Conservation (phyloP, 2,797 vertebrate species). For the Leuciscus waleckii region DNA sequence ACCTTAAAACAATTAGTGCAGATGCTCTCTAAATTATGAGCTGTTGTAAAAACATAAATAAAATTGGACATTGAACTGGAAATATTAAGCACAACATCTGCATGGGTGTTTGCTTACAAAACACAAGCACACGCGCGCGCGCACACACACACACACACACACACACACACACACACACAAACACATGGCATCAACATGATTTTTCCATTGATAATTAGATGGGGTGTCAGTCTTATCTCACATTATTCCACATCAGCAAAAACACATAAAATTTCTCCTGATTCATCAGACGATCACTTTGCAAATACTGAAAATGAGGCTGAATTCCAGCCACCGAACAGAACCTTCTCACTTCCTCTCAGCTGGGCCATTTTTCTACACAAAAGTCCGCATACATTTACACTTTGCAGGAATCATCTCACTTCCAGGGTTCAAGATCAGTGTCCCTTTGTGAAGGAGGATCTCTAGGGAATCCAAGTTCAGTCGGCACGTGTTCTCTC, state of each 20-base stretch:
- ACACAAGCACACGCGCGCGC: neutral
- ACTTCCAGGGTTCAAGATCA: constrained; percentile 33
- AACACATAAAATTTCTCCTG: neutral
- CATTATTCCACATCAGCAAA: constrained; percentile 19
- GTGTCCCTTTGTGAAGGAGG: constrained; percentile 27
- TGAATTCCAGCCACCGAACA: neutral
- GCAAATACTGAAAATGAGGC: neutral
- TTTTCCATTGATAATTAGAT: constrained; percentile 52
- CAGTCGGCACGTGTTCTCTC: neutral
- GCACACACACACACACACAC: constrained; percentile 4
- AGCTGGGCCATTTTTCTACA: neutral
- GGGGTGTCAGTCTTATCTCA: constrained; percentile 49
- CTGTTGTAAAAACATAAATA: neutral
- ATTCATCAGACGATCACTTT: constrained; percentile 11
- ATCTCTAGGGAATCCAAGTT: constrained; percentile 36
- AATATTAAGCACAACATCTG: neutral
- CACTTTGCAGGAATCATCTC: constrained; percentile 26
- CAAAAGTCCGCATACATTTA: constrained; percentile 5
- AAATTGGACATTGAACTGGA: neutral
- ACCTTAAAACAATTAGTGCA: neutral
- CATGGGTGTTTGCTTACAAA: neutral
- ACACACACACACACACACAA: neutral
- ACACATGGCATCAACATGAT: constrained; percentile 34
- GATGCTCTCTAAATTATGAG: neutral
- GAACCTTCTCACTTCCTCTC: neutral